phyloP scores from a whole-genome alignment of 2,888 invertebrate species.

The Tanaodytes sp. region DNA sequence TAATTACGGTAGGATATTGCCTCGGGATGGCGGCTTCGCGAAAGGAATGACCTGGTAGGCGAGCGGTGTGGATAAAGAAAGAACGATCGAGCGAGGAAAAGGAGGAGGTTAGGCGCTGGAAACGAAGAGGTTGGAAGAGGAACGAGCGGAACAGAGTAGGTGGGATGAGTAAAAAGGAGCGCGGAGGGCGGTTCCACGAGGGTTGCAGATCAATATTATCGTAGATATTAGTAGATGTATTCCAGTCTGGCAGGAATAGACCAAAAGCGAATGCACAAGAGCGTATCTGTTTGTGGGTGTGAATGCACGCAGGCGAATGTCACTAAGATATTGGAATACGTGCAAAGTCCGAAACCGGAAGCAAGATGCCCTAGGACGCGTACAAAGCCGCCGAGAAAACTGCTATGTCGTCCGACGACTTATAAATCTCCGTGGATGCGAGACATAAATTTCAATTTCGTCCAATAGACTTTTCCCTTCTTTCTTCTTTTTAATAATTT shows the following conservation, averaged over 20 bases:
- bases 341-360: conserved; percentile 53
- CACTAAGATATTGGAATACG: conserved; percentile 54
- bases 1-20: conserved; percentile 61
- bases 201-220: conserved; percentile 61
- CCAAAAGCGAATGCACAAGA: conserved; percentile 56
- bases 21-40: conserved; percentile 31
- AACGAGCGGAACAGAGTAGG: conserved; percentile 12
- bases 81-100: conserved; percentile 23
- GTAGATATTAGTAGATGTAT: conserved; percentile 59
- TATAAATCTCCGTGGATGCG: conserved; percentile 54
- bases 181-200: conserved; percentile 53
- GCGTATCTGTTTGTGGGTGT: conserved; percentile 45
- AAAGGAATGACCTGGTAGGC: conserved; percentile 31
- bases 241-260: conserved; percentile 49
- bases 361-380: conserved; percentile 53
- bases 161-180: conserved; percentile 24
- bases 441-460: conserved; percentile 55
- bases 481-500: conserved; percentile 55
- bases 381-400: conserved; percentile 53
- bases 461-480: conserved; percentile 52
- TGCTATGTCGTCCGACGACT: conserved; percentile 54
- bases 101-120: conserved; percentile 16
- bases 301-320: conserved; percentile 54
- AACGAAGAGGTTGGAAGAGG: conserved; percentile 3
- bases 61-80: conserved; percentile 6